phyloP scores from a whole-genome alignment of 2,113 vertebrate genomes.

The Pomatostomus ruficeps region DNA sequence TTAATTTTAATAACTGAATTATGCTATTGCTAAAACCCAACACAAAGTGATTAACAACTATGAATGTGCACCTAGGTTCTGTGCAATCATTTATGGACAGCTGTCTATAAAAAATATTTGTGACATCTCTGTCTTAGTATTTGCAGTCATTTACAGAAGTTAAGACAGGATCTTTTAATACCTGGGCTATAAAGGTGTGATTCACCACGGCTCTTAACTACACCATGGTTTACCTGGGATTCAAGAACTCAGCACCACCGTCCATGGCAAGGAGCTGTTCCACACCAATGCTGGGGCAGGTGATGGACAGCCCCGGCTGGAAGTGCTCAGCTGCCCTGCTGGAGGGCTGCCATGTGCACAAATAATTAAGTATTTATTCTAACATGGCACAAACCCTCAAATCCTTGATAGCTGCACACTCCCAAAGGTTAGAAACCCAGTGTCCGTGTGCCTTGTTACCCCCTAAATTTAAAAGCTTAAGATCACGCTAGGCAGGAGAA shows the following conservation, averaged over 20 bases:
- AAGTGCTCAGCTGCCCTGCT: not conserved
- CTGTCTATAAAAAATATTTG: too few species aligned
- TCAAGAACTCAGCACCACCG: not conserved
- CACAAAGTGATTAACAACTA: not conserved
- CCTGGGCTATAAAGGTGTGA: not conserved
- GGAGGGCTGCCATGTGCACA: not conserved
- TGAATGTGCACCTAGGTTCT: not conserved
- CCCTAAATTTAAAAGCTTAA: not conserved
- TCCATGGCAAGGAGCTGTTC: not conserved
- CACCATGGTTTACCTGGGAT: not conserved
- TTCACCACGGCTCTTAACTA: not conserved
- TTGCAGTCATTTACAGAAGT: not conserved
- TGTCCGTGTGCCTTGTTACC: not conserved
- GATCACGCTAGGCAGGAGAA: not conserved
- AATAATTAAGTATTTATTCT: not conserved
- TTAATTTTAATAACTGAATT: not conserved
- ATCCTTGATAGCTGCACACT: not conserved
- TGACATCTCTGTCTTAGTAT: not conserved
- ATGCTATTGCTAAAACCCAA: not conserved
- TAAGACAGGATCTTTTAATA: not conserved
- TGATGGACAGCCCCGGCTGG: not conserved
- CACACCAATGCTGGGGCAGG: not conserved
- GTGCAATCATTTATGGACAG: fast-evolving
- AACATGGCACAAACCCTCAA: not conserved
- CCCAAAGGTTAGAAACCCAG: not conserved